Percentiles rank a stretch among this genome's conserved stretches.
Conservation (phyloP, 2,113 vertebrate species). For the Prunella fulvescens region DNA sequence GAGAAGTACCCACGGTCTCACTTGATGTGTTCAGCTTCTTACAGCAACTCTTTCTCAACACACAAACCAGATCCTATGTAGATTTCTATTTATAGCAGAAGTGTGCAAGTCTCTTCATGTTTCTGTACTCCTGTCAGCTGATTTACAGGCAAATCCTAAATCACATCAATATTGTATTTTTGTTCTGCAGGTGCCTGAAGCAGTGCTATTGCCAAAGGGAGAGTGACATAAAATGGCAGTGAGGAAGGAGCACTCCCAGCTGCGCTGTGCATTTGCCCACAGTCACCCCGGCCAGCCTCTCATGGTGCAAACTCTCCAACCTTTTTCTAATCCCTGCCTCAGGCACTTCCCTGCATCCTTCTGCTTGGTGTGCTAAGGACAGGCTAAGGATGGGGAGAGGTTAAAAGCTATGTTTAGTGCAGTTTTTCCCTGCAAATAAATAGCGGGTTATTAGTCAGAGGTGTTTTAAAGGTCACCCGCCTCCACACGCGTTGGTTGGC, state of each 20-base stretch:
- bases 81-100: neutral
- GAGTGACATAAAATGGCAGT: neutral
- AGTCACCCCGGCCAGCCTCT: rapidly evolving
- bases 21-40: neutral
- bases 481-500: neutral
- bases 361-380: neutral
- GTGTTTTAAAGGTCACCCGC: neutral
- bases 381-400: neutral
- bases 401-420: neutral
- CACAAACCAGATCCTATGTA: neutral
- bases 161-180: neutral
- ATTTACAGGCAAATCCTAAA: neutral
- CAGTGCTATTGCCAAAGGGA: neutral
- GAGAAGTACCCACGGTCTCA: neutral
- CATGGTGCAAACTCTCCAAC: neutral
- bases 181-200: neutral
- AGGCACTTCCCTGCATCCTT: neutral
- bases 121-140: neutral
- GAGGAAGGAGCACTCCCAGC: neutral
- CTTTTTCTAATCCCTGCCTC: neutral
- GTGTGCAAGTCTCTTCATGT: neutral
- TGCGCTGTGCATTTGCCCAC: neutral
- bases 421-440: neutral
- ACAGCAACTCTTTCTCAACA: neutral
- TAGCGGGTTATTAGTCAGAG: neutral